Evolutionary conservation across 2,888 invertebrate species (phyloP).

Genomic region (Drosophila neoperkinsi): DNA sequence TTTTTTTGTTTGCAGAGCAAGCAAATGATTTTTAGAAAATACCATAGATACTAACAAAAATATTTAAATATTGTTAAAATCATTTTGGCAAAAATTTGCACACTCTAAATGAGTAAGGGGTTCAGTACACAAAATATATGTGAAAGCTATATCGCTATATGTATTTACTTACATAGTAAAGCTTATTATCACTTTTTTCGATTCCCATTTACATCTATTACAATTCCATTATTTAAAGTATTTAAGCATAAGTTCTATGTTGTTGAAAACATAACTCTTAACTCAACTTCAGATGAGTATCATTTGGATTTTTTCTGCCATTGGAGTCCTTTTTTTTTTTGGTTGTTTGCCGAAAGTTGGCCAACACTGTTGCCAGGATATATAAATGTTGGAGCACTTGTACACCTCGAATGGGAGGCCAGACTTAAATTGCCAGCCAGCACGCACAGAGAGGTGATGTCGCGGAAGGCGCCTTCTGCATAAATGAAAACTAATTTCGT

Average conservation of each 20-base stretch:
- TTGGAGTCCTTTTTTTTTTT: neutral
- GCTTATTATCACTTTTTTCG: neutral
- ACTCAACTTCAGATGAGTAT: neutral
- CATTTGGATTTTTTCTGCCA: neutral
- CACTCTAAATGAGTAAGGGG: neutral
- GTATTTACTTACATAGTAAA: too few species aligned
- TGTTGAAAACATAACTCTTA: neutral
- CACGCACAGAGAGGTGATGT: constrained; percentile 62
- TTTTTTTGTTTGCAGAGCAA: neutral
- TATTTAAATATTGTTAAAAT: neutral
- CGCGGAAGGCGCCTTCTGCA: constrained; percentile 35
- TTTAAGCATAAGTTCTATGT: neutral
- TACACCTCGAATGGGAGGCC: constrained; percentile 12
- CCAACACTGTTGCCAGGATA: constrained; percentile 16
- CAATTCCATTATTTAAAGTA: neutral
- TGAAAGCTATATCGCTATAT: neutral
- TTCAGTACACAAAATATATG: neutral
- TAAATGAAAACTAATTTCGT: constrained; percentile 68
- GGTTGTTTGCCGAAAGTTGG: neutral
- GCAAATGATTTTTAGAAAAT: neutral
- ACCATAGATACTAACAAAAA: neutral
- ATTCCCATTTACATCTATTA: neutral
- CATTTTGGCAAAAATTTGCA: neutral
- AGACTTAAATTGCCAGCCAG: constrained; percentile 59
- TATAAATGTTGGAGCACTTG: constrained; percentile 10